phyloP scores from a whole-genome alignment of 2,113 vertebrate species.

The Oncorhynchus kisutch region DNA sequence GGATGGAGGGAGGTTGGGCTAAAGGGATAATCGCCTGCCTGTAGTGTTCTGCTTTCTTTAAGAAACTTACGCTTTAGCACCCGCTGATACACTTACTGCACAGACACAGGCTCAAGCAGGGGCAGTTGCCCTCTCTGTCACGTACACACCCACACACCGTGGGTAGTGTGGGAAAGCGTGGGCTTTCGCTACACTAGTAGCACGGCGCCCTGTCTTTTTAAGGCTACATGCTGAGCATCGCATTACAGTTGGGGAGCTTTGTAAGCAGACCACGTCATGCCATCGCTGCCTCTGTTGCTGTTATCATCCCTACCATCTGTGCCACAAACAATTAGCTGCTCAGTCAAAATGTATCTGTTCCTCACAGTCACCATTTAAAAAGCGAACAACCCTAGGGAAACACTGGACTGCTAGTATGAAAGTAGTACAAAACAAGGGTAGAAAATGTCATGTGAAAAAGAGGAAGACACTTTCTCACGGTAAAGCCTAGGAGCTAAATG shows the following conservation, averaged over 20 bases:
- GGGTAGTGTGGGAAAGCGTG: too few species aligned
- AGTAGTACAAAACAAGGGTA: too few species aligned
- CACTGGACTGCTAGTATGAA: too few species aligned
- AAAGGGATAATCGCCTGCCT: background rate
- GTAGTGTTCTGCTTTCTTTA: background rate
- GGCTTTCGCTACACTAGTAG: too few species aligned
- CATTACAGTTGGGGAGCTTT: background rate
- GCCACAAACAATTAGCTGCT: too few species aligned
- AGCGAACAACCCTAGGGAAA: too few species aligned
- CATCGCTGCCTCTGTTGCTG: constrained; percentile 8
- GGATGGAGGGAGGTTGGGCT: background rate
- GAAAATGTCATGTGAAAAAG: too few species aligned
- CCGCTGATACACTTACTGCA: background rate
- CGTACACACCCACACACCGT: background rate
- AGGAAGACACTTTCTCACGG: too few species aligned
- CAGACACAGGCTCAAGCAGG: background rate
- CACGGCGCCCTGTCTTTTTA: too few species aligned
- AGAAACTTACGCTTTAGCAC: background rate
- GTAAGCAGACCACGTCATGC: background rate
- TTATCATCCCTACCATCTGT: background rate
- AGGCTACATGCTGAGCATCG: background rate
- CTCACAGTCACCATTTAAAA: background rate
- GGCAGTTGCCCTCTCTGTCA: background rate
- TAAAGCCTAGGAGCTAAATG: too few species aligned
- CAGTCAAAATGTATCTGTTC: background rate